Base-by-base conservation (phyloP, 2,888 invertebrate species). In the Monochamus alternatus region DNA sequence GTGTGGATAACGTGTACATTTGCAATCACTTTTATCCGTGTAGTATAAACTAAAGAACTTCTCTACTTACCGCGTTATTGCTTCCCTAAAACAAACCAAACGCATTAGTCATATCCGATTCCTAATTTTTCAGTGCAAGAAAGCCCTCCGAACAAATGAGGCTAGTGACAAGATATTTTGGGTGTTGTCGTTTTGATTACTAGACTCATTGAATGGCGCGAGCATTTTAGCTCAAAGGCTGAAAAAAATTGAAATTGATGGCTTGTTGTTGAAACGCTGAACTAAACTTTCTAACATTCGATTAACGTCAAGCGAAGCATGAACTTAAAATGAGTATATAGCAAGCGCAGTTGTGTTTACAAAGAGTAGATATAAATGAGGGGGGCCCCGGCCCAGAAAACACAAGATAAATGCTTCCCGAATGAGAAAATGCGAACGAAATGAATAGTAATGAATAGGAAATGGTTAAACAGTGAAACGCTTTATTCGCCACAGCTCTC, bases 401-500 rank as follows among this genome's bases (percentile, higher is more conserved):
- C 85, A 80, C 83, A 87, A 87, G 87, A 88, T 86, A 86, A 87
- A 87, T 88, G 86, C 82, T 82, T 83, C 84, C 83, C 86, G 85
- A 87, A 87, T 85, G 86, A 86, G 87, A 88, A 87, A 87, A 87
- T 85, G 86, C 85, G 85, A 87, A 87, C 85, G 86, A 86, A 88
- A 87, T 87, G 87, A 88, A 87, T 87, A 86, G 87, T 86, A 87
- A 88, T 88, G 87, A 88, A 88, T 87, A 87, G 87, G 86, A 88
- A 88, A 88, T 86, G 86, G 87, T 86, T 87, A 86, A 88, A 87
- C 87, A 87, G 85, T 86, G 87, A 84, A 87, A 86, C 82, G 86
- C 87, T 87, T 87, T 87, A 87, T 87, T 86, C 86, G 85, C 85
- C 84, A 84, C 85, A 84, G 83, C 81, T 81, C 76, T 73, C 76